Evolutionary conservation across 92 coral and sea anemone genomes (phyloP).

Genomic region (Umimayanthus kanabou): DNA sequence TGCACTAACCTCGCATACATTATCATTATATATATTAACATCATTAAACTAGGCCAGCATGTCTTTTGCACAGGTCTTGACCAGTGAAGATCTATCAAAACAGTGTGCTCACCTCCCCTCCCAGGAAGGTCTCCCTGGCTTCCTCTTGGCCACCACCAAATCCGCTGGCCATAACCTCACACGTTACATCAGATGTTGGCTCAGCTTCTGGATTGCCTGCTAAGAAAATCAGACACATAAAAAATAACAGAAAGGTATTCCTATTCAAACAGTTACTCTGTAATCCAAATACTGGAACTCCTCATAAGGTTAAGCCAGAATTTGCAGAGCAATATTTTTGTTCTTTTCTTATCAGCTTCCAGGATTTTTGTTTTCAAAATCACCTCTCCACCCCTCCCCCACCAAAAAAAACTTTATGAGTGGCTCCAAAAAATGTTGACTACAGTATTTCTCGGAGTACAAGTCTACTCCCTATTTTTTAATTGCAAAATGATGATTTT

Average conservation of each 20-base stretch:
- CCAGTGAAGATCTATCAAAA: not conserved
- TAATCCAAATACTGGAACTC: not conserved
- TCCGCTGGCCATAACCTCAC: conserved; percentile 40
- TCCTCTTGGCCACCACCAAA: conserved; percentile 19
- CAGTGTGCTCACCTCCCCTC: conserved; percentile 29
- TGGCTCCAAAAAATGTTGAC: not conserved
- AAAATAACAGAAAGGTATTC: not conserved
- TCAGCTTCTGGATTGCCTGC: conserved; percentile 21
- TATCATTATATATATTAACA: too few relatives aligned
- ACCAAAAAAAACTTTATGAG: not conserved
- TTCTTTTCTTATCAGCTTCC: too few relatives aligned
- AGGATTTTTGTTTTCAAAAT: too few relatives aligned
- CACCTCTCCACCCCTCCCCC: too few relatives aligned
- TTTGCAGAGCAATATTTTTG: too few relatives aligned
- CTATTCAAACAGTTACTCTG: not conserved
- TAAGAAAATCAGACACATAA: not conserved
- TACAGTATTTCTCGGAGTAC: too few relatives aligned
- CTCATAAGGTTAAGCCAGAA: not conserved
- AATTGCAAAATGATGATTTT: too few relatives aligned
- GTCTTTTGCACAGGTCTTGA: not conserved
- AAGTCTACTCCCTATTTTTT: too few relatives aligned
- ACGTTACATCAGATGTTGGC: conserved; percentile 37
- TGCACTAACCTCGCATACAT: too few relatives aligned
- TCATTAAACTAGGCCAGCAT: too few relatives aligned
- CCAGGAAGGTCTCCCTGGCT: not conserved